These are phyloP conservation scores for Chascanopsetta lugubris DNA, from an alignment of 2,113 vertebrate species.

Conservation along the genomic window DNA sequence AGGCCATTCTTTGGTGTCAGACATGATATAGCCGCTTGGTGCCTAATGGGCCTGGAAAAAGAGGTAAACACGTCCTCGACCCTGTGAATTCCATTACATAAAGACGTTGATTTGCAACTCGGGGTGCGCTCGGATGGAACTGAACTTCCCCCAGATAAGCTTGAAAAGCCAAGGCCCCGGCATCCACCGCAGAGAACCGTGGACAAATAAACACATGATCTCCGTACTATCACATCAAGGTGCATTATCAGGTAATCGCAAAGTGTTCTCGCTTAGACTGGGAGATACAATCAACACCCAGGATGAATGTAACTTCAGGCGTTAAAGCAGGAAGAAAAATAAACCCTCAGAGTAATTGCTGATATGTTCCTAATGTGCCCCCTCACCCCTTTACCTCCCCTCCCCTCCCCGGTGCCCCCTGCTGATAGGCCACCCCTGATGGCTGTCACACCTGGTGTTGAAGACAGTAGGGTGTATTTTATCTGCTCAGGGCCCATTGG, in stretches of 20 bases:
- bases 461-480: slow-evolving; percentile 83
- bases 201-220: slow-evolving; percentile 56
- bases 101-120: slow-evolving; percentile 71
- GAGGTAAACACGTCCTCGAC: slow-evolving; percentile 77
- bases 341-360: slow-evolving; percentile 81
- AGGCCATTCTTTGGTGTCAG: slow-evolving; percentile 72
- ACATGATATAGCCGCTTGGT: slow-evolving; percentile 76
- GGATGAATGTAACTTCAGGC: slow-evolving; percentile 75
- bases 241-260: slow-evolving; percentile 65
- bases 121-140: slow-evolving; percentile 51
- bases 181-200: slow-evolving; percentile 18
- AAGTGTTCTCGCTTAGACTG: slow-evolving; percentile 61
- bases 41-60: slow-evolving; percentile 79
- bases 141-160: slow-evolving; percentile 52
- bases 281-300: slow-evolving; percentile 65
- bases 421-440: slow-evolving; percentile 83
- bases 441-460: slow-evolving; percentile 83
- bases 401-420: slow-evolving; percentile 71
- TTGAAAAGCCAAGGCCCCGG: slow-evolving; percentile 36
- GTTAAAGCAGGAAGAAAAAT: slow-evolving; percentile 80
- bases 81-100: slow-evolving; percentile 79
- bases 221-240: slow-evolving; percentile 33
- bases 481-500: slow-evolving; percentile 78
- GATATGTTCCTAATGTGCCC: slow-evolving; percentile 84
- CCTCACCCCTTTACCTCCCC: slow-evolving; percentile 69